Percentiles rank a stretch among this genome's conserved stretches.
phyloP scores from a whole-genome alignment of 2,113 vertebrate genomes.

The Chrysemys picta region DNA sequence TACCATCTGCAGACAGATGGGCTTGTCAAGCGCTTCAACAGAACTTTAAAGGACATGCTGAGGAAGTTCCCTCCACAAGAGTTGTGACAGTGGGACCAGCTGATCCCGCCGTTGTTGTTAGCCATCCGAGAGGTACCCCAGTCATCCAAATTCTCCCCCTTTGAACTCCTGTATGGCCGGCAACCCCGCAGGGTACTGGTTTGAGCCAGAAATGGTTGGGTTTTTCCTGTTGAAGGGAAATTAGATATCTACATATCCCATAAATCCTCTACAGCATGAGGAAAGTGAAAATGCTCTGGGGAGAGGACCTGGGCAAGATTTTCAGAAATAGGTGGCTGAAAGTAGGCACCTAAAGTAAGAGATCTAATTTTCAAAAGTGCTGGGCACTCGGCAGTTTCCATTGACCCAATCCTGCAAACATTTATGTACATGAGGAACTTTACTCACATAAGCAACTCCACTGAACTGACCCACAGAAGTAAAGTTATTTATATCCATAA shows the following conservation, averaged over 20 bases:
- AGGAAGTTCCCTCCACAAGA: no score
- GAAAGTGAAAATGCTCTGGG: constrained; percentile 3
- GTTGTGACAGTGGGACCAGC: no score
- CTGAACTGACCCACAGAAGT: not conserved
- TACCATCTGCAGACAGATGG: no score
- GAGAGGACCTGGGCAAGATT: not conserved
- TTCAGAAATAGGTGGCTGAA: not conserved
- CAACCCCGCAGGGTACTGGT: no score
- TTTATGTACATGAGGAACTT: not conserved
- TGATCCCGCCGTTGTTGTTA: no score
- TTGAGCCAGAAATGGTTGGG: not conserved
- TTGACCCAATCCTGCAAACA: not conserved
- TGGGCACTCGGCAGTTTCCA: not conserved
- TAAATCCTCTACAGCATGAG: not conserved
- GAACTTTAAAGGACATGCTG: no score
- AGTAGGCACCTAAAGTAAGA: constrained; percentile 1
- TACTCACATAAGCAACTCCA: not conserved
- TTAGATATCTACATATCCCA: not conserved
- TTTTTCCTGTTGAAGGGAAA: constrained; percentile 3
- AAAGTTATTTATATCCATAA: not conserved
- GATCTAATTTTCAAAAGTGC: constrained; percentile 22
- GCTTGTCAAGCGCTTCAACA: no score
- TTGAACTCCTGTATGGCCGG: no score
- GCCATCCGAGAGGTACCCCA: no score
- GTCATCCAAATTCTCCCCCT: no score